Conservation (phyloP, 2,888 invertebrate species). For the Lasioglossum vierecki region DNA sequence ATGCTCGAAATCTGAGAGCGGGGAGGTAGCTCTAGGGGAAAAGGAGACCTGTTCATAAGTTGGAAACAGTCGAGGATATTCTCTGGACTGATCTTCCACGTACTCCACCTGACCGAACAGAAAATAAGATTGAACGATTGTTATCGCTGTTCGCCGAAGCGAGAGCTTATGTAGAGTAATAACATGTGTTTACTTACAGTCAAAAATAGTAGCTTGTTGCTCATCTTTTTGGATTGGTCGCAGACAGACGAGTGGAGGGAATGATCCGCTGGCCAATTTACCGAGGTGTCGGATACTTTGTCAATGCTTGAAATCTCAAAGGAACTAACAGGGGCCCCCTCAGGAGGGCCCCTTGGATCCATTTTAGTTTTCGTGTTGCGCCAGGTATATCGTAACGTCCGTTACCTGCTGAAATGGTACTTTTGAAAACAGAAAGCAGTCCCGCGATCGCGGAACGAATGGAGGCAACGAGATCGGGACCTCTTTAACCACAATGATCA, state of each 20-base stretch:
- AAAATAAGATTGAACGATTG: slow-evolving; percentile 7
- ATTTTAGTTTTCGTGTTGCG: slow-evolving; percentile 71
- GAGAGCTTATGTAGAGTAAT: background rate
- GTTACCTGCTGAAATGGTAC: slow-evolving; percentile 45
- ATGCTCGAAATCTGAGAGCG: slow-evolving; percentile 82
- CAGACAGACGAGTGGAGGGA: slow-evolving; percentile 72
- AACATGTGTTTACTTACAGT: slow-evolving; percentile 74
- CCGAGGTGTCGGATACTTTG: slow-evolving; percentile 74
- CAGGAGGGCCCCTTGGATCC: slow-evolving; percentile 83
- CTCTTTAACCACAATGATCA: slow-evolving; percentile 48
- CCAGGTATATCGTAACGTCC: slow-evolving; percentile 54
- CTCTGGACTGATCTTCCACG: slow-evolving; percentile 79
- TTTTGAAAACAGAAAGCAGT: slow-evolving; percentile 24
- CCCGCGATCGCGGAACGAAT: slow-evolving; percentile 8
- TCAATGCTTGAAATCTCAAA: slow-evolving; percentile 78
- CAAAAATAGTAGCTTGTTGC: slow-evolving; percentile 78
- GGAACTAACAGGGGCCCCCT: slow-evolving; percentile 82
- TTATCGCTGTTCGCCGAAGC: background rate
- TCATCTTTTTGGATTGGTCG: slow-evolving; percentile 77
- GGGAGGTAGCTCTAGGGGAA: slow-evolving; percentile 80
- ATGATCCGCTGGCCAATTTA: slow-evolving; percentile 76
- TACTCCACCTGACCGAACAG: slow-evolving; percentile 78
- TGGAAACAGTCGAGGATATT: slow-evolving; percentile 80
- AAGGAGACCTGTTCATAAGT: slow-evolving; percentile 81
- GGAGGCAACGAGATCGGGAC: slow-evolving; percentile 26